Base-by-base conservation (phyloP, 2,797 vertebrate species). In the Cottoperca gobio region DNA sequence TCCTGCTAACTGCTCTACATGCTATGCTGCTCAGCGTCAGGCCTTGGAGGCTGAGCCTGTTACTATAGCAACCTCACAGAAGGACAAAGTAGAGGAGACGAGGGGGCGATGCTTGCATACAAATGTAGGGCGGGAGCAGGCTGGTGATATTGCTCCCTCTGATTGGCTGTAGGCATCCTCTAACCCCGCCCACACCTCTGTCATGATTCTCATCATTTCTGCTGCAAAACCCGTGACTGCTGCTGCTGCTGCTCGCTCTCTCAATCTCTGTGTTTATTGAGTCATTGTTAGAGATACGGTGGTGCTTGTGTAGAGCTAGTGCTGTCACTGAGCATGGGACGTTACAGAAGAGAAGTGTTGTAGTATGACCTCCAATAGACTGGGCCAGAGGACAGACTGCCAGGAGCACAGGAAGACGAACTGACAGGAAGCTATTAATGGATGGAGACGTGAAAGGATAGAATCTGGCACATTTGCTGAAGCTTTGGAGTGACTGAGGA, bases 51-150 rank as follows among this genome's bases (percentile, higher is more conserved):
- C 86, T 76, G 92, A 88, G 92, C 91, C 86, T 1, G 91, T 98
- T 95, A 90, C 98, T 94, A 97, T 98, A 93, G 95, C 92, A 97
- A 99, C 97, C 76, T 86, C 92, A 86, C 92, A 91, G 95, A 95
- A 94, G 94, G 95, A 93, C 93, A 93, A 94, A 94, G 85, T 82
- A 92, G 77, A 53, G 90, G 88, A 86, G 93, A 89, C 78, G 85
- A 77, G 87, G 91, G 91, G 57, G 17, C 1, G 72, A 75, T 90
- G 84, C 88, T 93, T 88, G 94, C 89, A 88, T 73, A 79, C 70
- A 76, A 86, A 45, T 14, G 81, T 90, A 85, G 78, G 91, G 91
- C 1, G 81, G 88, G 83, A 79, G 21, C 23, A 58, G 65, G 71
- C 92, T 84, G 73, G 74, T 90, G 90, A 92, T 86, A 89, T 92